A percentile compares a stretch with the other conserved stretches of the same genome.
Evolutionary conservation across 2,113 vertebrate species (phyloP).

Genomic region (Burhinus oedicnemus): DNA sequence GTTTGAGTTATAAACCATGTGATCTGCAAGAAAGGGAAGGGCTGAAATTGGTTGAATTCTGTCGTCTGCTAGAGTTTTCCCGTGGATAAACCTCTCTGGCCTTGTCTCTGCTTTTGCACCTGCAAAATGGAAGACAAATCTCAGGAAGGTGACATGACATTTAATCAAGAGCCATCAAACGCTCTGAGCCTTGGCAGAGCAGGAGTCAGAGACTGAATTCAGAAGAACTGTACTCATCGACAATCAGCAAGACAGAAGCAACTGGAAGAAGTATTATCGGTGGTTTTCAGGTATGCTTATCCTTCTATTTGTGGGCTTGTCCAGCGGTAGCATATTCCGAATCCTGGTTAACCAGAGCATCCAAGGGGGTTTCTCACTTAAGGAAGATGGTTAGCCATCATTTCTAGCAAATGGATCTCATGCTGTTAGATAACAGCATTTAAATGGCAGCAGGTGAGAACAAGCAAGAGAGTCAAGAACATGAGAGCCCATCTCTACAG

Average conservation of each 20-base stretch:
- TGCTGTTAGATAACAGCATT: not conserved
- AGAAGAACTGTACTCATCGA: not conserved
- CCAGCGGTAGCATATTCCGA: not conserved
- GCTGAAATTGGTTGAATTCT: not conserved
- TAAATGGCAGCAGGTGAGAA: not conserved
- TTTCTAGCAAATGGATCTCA: not conserved
- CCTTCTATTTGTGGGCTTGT: not conserved
- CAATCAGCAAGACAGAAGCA: not conserved
- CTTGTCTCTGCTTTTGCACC: not conserved
- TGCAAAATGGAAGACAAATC: not conserved
- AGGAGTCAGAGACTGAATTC: not conserved
- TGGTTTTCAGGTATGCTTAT: not conserved
- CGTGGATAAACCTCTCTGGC: not conserved
- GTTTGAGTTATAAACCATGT: not conserved
- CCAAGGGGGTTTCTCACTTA: not conserved
- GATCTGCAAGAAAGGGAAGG: not conserved
- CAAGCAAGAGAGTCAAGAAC: not conserved
- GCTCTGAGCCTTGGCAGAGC: not conserved
- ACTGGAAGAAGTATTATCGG: not conserved
- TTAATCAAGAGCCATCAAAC: not conserved
- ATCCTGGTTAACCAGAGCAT: not conserved
- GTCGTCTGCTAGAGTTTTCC: not conserved
- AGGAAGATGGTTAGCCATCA: not conserved
- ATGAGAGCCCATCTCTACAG: not conserved
- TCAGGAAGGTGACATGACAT: not conserved